Base-by-base conservation (phyloP, 2,797 vertebrate genomes). In the Gymnoscopelus microlampas region DNA sequence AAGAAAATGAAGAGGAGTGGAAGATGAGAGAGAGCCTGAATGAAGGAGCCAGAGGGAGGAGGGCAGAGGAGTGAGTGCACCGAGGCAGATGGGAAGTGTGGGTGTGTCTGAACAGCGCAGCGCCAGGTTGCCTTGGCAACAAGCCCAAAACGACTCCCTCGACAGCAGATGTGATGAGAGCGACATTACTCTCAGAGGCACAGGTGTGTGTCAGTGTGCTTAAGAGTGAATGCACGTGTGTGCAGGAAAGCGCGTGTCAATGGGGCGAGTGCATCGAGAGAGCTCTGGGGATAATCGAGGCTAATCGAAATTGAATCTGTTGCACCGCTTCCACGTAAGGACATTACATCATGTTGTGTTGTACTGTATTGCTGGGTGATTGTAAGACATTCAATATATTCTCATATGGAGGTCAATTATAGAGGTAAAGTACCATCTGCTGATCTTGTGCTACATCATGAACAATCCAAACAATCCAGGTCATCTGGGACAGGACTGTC, bases 81-180 rank as follows among this genome's bases (percentile, higher is more conserved):
- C 65, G 64, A 79, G 53, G 71, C 87, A 91, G 88, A 91, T 90
- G 81, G 87, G 81, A 76, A 78, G 83, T 75, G 90, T 91, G 89
- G 93, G 92, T n/a, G 89, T 90, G 91, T 90, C 91, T 67, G 60
- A 13, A 57, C 71, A 65, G 80, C 74, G 78, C 78, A 85, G 82
- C 60, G 26, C 76, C 56, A 68, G 63, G 92, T 94, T 92, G 88
- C 89, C 91, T 74, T 88, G 89, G 91, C 89, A 93, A 94, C 93
- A 79, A 84, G 81, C 85, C 86, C 79, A 74, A 90, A 91, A 90
- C 59, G 76, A 81, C 78, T 92, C 92, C 87, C 88, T 51, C 3
- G 79, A 84, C 91, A 91, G 59, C 80, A 72, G 81, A 86, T 87
- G 91, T 90, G 88, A 91, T 78, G 74, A 83, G 87, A 84, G 80